Percentiles rank a stretch among this genome's conserved stretches.
These are phyloP conservation scores for Cheirogaleus major DNA, from an alignment of 2,797 vertebrate species.

Conservation along the genomic window DNA sequence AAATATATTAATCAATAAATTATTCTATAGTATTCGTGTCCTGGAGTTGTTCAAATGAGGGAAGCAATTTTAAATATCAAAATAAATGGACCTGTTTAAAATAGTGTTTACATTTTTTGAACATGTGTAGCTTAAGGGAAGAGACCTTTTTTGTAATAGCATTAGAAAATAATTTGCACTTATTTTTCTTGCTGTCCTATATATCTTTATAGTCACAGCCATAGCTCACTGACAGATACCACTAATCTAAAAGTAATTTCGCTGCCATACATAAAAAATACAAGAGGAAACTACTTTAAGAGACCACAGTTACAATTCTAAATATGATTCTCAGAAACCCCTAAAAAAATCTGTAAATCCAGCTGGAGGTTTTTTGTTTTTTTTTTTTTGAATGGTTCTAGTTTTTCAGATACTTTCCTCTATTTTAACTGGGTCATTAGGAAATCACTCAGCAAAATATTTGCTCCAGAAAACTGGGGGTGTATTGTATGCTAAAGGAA, in stretches of 20 bases:
- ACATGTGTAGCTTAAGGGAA: background rate
- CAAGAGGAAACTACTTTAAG: background rate
- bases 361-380: background rate
- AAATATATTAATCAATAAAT: conserved; percentile 41
- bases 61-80: conserved; percentile 50
- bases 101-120: background rate
- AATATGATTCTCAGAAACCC: background rate
- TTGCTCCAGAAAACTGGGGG: background rate
- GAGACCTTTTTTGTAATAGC: background rate
- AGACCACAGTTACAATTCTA: background rate
- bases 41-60: background rate
- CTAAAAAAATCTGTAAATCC: background rate
- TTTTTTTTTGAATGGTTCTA: background rate
- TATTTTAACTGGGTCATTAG: background rate
- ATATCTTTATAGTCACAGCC: background rate
- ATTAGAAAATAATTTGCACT: conserved; percentile 32
- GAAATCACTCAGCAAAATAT: background rate
- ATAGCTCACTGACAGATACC: background rate
- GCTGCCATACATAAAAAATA: background rate
- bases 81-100: conserved; percentile 32
- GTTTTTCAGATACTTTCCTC: background rate
- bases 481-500: background rate
- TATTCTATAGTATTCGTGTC: conserved; percentile 1
- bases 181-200: background rate
- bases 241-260: conserved; percentile 40